Percentiles rank a stretch among this genome's conserved stretches.
phyloP scores from a whole-genome alignment of 2,797 vertebrate genomes.

The Valencia hispanica region DNA sequence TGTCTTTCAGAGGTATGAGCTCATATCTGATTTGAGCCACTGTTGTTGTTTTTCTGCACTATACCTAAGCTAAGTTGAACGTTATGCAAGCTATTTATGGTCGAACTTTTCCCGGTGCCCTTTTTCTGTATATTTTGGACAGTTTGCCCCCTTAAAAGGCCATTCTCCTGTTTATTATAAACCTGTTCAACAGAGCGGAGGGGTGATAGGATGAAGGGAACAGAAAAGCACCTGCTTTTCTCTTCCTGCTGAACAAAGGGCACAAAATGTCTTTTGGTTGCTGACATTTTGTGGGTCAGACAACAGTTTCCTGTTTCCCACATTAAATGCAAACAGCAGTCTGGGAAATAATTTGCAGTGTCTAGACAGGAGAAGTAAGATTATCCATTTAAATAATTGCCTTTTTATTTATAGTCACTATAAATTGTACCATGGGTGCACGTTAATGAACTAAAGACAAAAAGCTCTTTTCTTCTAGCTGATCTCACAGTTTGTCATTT shows the following conservation, averaged over 20 bases:
- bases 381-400: slow-evolving; percentile 31
- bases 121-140: slow-evolving; percentile 11
- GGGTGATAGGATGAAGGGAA: slow-evolving; percentile 24
- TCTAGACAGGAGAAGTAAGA: slow-evolving; percentile 15
- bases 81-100: neutral
- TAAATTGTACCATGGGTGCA: slow-evolving; percentile 22
- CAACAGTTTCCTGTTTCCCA: slow-evolving; percentile 74
- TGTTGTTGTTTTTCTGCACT: neutral
- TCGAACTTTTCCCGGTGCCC: neutral
- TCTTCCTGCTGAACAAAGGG: slow-evolving; percentile 49
- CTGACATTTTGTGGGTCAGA: slow-evolving; percentile 37
- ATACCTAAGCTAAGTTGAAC: neutral
- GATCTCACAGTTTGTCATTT: slow-evolving; percentile 7
- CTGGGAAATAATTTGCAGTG: slow-evolving; percentile 50
- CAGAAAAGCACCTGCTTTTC: slow-evolving; percentile 35
- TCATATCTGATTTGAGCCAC: slow-evolving; percentile 22
- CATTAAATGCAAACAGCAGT: slow-evolving; percentile 41
- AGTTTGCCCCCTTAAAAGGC: slow-evolving; percentile 29
- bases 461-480: slow-evolving; percentile 13
- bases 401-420: slow-evolving; percentile 41
- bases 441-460: slow-evolving; percentile 13
- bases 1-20: slow-evolving; percentile 2
- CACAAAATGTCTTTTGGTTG: slow-evolving; percentile 30
- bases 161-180: slow-evolving; percentile 50
- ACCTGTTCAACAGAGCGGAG: slow-evolving; percentile 37